Evolutionary conservation across 1,140 invertebrate genomes (phyloP), one percentile per base, ranked within the genome.

Genomic region (Centruroides sculpturatus): DNA sequence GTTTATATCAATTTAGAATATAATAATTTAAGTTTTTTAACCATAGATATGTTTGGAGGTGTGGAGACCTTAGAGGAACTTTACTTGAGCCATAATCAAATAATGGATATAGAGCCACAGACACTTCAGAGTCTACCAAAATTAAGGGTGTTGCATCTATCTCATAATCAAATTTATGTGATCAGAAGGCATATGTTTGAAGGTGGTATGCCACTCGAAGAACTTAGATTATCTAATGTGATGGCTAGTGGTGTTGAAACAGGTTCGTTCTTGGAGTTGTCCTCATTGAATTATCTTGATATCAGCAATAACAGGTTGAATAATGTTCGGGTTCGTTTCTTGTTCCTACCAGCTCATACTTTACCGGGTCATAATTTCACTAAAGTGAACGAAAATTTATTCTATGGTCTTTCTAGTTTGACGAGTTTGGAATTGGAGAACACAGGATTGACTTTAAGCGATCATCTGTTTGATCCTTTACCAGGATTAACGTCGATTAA

Each of bases 401-500:
- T 71, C 7, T 58, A 65, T 55, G 59, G 61, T 12, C 61, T 65
- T 12, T 59, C 13, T 35, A 55, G 56, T n/a, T 47, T 65, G 6
- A 52, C 55, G 1, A 13, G 23, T 49, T 51, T 65, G 23, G 60
- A 58, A 11, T 23, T 62, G 8, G 64, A 65, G 49, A 53, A 57
- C n/a, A 62, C 61, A 47, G 59, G 59, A 0, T 12, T n/a, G 9
- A 52, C 54, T 35, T 13, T 66, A 11, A 59, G 57, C 10, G 65
- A 64, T 56, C 56, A 55, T 11, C 47, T 72, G 10, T 70, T 72
- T 36, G 63, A 60, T 55, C 62, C 71, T 34, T 59, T 79, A 4
- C 82, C 84, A 64, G 87, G 87, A 69, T 82, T 82, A 11, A 74
- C 82, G 0, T 77, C 80, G 59, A 74, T 92, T n/a, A 82, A 86